Evolutionary conservation across 30 jellyfish, hydroid and myxozoan genomes (phyloP), one percentile per base, ranked within the genome.

Genomic region (Nemopilema nomurai): DNA sequence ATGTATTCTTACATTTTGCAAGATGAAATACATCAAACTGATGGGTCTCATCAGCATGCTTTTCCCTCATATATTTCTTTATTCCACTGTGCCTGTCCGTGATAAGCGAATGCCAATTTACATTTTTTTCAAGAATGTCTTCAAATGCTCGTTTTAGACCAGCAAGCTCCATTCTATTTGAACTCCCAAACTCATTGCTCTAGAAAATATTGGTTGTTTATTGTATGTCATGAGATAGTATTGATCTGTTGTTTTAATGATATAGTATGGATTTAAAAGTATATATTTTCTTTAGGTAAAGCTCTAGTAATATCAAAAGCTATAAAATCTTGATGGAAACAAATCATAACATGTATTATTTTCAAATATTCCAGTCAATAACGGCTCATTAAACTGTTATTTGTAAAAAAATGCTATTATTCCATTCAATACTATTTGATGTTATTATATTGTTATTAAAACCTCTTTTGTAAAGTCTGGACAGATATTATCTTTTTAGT

Each of bases 101-200:
- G 49, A 68, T 71, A 0, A 81, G 68, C 0, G 90, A 65, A 13
- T 49, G 3, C 25, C 49, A 51, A 22, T 31, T 27, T 21, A 81
- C 57, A 1, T 23, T 4, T 21, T 66, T n/a, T 16, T 16, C 83
- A 13, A 19, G 28, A 21, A 81, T 25, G 17, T 30, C 19, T 41
- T 69, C 75, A 49, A 81, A 28, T 28, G 66, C 28, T 18, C 25
- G 52, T 29, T 81, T 32, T 32, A 68, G 69, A 68, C 90, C 90
- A 29, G 83, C 84, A 49, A 66, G 79, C 84, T 81, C 90, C 84
- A 81, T 67, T n/a, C 49, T 20, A 23, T 30, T 33, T 16, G 82
- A 57, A 6, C 83, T 62, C 18, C 90, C 90, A 67, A 68, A 74
- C 49, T 81, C 90, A 68, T 81, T 81, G 78, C 90, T 81, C 90